Conservation (phyloP, 1,140 invertebrate genomes). For the Ganaspis sp. region DNA sequence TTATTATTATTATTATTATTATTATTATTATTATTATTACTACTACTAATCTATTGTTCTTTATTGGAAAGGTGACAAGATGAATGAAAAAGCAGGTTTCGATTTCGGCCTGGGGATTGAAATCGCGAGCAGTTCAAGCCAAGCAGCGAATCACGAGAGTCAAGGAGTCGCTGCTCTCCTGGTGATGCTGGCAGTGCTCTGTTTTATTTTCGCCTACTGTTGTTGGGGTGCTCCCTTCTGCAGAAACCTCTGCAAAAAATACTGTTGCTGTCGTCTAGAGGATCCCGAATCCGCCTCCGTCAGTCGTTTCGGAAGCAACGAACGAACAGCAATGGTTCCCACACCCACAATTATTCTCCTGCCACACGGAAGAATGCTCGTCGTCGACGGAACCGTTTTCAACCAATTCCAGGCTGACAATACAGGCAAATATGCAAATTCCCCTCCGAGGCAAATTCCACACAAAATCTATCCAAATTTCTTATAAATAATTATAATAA, state of each 20-base stretch:
- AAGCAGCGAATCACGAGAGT: constrained; percentile 58
- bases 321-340: constrained; percentile 63
- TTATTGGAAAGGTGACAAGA: background rate
- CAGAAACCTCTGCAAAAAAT: constrained; percentile 73
- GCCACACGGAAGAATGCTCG: constrained; percentile 79
- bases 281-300: constrained; percentile 62
- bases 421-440: constrained; percentile 58
- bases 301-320: constrained; percentile 56
- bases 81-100: constrained; percentile 46
- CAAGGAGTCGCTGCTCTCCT: constrained; percentile 77
- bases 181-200: constrained; percentile 79
- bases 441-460: too few species aligned
- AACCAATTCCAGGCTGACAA: constrained; percentile 74
- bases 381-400: constrained; percentile 77
- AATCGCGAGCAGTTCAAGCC: constrained; percentile 14
- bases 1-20: too few species aligned
- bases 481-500: too few species aligned
- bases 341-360: constrained; percentile 78
- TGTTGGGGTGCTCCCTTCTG: constrained; percentile 80
- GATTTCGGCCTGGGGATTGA: constrained; percentile 53
- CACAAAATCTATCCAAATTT: too few species aligned
- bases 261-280: constrained; percentile 73
- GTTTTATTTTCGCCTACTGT: constrained; percentile 79
- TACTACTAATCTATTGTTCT: too few species aligned
- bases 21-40: too few species aligned